A percentile compares a stretch with the other conserved stretches of the same genome.
phyloP scores from a whole-genome alignment of 1,140 invertebrate genomes.

The Pantala flavescens region DNA sequence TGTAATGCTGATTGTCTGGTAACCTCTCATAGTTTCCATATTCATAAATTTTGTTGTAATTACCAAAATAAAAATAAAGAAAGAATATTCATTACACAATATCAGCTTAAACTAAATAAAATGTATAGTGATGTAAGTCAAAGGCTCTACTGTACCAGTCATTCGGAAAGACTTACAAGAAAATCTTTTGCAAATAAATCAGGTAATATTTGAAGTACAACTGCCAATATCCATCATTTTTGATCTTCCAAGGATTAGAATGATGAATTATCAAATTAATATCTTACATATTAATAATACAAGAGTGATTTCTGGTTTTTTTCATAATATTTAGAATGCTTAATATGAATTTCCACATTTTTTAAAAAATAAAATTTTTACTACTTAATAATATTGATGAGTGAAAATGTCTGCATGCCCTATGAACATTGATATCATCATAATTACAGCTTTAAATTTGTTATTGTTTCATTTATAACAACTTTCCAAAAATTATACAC shows the following conservation, averaged over 20 bases:
- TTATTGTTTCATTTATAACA: background rate
- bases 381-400: background rate
- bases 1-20: background rate
- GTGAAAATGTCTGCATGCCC: background rate
- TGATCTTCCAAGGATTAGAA: background rate
- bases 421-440: background rate
- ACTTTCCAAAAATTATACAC: background rate
- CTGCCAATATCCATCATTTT: background rate
- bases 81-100: background rate
- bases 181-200: background rate
- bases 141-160: background rate
- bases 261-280: background rate
- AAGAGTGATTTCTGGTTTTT: background rate
- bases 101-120: background rate
- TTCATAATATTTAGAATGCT: background rate
- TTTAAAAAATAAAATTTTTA: background rate
- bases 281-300: background rate
- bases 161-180: background rate
- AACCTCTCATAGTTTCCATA: background rate
- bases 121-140: background rate
- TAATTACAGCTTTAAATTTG: background rate
- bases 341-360: background rate
- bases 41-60: background rate
- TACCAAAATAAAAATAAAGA: background rate
- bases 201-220: background rate